Evolutionary conservation across 1,140 invertebrate genomes (phyloP).

Genomic region (Sitobion miscanthi): DNA sequence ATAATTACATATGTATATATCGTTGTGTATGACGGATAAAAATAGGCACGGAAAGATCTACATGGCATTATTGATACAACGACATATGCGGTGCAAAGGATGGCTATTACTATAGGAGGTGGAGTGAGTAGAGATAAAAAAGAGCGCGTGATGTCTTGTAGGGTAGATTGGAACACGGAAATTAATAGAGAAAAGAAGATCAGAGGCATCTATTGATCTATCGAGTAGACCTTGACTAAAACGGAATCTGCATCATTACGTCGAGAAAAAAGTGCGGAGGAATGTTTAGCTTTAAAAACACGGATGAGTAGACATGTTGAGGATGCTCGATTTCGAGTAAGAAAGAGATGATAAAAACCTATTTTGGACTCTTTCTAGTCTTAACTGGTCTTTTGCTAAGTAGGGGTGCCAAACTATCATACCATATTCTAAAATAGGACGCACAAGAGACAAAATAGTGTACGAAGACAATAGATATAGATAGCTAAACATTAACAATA

Average conservation of each 20-base stretch:
- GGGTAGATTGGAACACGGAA: not conserved
- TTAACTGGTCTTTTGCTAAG: slow-evolving; percentile 13
- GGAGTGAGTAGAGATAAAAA: not conserved
- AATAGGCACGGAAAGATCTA: not conserved
- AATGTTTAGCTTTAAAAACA: slow-evolving; percentile 11
- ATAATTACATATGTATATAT: too few species aligned
- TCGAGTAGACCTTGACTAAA: not conserved
- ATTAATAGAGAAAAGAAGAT: slow-evolving; percentile 6
- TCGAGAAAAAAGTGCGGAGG: not conserved
- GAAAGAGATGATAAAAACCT: too few species aligned
- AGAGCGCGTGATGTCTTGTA: not conserved
- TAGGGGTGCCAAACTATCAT: not conserved
- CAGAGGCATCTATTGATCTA: not conserved
- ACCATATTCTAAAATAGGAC: not conserved
- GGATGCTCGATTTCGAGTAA: too few species aligned
- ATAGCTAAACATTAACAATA: too few species aligned
- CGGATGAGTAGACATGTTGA: not conserved
- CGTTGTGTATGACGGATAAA: not conserved
- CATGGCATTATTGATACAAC: not conserved
- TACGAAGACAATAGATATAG: not conserved
- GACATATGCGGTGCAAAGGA: not conserved
- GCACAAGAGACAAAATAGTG: slow-evolving; percentile 7
- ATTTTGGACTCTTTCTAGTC: not conserved
- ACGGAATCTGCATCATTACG: not conserved
- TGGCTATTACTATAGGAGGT: not conserved